Evolutionary conservation across 1,140 invertebrate genomes (phyloP).

Genomic region (Drosophila littoralis): DNA sequence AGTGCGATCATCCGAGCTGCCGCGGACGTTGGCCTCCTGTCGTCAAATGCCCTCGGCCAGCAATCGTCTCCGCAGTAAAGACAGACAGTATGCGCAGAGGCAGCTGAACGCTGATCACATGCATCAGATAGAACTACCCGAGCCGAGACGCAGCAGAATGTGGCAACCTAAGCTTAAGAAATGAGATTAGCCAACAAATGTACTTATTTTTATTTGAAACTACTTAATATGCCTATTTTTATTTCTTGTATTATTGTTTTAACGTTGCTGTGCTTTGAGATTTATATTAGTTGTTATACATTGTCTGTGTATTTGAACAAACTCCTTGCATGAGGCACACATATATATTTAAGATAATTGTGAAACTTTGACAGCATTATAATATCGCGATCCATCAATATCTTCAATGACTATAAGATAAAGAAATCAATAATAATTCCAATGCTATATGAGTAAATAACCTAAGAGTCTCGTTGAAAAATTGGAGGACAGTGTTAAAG

Average conservation of each 20-base stretch:
- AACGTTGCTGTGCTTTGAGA: slow-evolving; percentile 1
- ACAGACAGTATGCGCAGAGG: neutral
- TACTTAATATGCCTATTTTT: neutral
- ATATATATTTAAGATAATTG: too few relatives aligned
- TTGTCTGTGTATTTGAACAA: neutral
- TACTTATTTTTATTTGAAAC: neutral
- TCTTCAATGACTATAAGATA: too few relatives aligned
- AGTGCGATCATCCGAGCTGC: slow-evolving; percentile 44
- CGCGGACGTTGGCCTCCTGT: neutral
- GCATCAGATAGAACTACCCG: slow-evolving; percentile 1
- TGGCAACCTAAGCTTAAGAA: slow-evolving; percentile 8
- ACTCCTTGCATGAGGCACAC: neutral
- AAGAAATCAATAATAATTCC: too few relatives aligned
- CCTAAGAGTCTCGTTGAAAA: too few relatives aligned
- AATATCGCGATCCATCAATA: too few relatives aligned
- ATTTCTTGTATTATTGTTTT: neutral
- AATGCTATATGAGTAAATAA: too few relatives aligned
- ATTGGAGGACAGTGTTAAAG: too few relatives aligned
- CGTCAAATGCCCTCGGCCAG: neutral
- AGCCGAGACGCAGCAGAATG: slow-evolving; percentile 24
- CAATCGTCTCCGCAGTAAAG: neutral
- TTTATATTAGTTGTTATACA: neutral
- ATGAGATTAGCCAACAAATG: neutral
- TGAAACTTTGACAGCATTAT: too few relatives aligned
- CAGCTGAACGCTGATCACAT: neutral